Evolutionary conservation across 2,113 vertebrate species (phyloP).

Genomic region (Nematolebias whitei): DNA sequence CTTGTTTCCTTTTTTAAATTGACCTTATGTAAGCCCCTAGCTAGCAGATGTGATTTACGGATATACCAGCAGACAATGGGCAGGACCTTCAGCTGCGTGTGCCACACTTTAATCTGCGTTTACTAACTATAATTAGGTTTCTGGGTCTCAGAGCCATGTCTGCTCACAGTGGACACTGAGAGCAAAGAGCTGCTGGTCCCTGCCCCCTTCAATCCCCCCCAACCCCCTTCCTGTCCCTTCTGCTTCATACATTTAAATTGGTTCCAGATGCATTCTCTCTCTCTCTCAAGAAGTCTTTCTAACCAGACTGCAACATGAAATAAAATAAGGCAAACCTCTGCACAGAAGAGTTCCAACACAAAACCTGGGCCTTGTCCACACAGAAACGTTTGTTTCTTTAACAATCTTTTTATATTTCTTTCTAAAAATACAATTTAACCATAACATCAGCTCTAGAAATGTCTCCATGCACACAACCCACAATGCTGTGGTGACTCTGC

Average conservation of each 20-base stretch:
- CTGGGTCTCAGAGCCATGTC: constrained; percentile 37
- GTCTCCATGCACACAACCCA: too few relatives aligned
- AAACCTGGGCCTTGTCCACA: not conserved
- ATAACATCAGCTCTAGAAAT: too few relatives aligned
- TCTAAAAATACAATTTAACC: too few relatives aligned
- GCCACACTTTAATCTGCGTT: constrained; percentile 57
- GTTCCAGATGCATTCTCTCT: constrained; percentile 80
- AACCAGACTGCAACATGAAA: constrained; percentile 61
- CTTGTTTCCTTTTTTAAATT: too few relatives aligned
- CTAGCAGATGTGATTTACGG: constrained; percentile 7
- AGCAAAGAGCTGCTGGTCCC: constrained; percentile 55
- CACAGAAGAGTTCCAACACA: constrained; percentile 30
- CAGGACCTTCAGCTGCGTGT: constrained; percentile 11
- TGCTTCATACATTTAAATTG: constrained; percentile 72
- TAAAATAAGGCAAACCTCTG: constrained; percentile 35
- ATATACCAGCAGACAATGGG: constrained; percentile 12
- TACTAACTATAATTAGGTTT: constrained; percentile 61
- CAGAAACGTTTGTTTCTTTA: too few relatives aligned
- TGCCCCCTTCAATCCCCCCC: constrained; percentile 53
- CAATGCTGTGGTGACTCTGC: too few relatives aligned
- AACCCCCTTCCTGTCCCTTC: constrained; percentile 34
- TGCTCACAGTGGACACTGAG: constrained; percentile 55
- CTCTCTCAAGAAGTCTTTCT: constrained; percentile 52
- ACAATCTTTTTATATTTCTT: too few relatives aligned
- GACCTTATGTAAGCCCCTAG: too few relatives aligned